These are phyloP conservation scores for Rhabdornis inornatus DNA, from an alignment of 2,113 vertebrate genomes.

Conservation along the genomic window DNA sequence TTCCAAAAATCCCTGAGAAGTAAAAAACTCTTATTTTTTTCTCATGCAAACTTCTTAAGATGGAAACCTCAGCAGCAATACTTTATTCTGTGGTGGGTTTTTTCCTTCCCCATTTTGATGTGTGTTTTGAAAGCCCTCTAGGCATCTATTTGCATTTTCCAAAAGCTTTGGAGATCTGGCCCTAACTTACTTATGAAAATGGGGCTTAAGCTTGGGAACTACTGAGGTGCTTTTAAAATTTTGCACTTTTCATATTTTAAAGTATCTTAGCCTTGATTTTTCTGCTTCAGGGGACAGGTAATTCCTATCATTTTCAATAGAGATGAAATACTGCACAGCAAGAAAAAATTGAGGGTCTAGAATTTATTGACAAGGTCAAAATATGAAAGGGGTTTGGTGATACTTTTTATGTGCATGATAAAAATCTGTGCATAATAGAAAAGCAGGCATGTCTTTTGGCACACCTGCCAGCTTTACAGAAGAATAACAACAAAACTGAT, in stretches of 20 bases:
- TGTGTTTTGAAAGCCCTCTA: conserved; percentile 14
- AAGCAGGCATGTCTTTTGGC: background rate
- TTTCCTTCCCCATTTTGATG: background rate
- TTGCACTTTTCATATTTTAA: background rate
- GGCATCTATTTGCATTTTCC: conserved; percentile 45
- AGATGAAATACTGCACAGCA: background rate
- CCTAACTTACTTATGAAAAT: conserved; percentile 37
- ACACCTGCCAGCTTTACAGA: background rate
- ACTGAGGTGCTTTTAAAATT: background rate
- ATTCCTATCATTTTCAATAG: background rate
- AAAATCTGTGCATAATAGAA: background rate
- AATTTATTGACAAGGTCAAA: background rate
- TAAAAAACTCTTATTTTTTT: background rate
- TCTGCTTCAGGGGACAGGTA: conserved; percentile 8
- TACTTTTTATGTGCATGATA: background rate
- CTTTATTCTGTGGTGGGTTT: background rate
- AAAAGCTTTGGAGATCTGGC: conserved; percentile 15
- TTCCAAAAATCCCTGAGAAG: background rate
- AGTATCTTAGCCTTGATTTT: background rate
- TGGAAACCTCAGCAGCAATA: conserved; percentile 23
- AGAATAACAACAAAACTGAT: background rate
- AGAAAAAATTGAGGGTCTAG: background rate
- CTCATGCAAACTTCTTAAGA: background rate
- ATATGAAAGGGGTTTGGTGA: background rate
- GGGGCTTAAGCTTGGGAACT: background rate